A percentile compares a stretch with the other conserved stretches of the same genome.
Conservation (phyloP, 2,797 vertebrate species). For the Phaenicophaeus curvirostris region DNA sequence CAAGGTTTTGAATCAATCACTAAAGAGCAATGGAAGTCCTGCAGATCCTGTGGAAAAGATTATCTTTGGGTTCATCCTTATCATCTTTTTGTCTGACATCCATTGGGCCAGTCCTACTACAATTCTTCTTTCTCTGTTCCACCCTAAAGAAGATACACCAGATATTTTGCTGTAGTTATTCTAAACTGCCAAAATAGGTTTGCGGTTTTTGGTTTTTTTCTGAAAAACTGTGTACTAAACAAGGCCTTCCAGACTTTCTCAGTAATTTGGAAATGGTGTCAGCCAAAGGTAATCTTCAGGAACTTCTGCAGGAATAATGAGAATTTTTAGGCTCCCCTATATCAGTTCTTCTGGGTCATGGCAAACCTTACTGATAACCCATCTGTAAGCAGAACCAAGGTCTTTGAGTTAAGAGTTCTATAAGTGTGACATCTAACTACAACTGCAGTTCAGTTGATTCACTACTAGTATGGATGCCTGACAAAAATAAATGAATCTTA, state of each 20-base stretch:
- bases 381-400: not conserved
- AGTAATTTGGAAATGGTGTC: not conserved
- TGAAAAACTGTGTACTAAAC: not conserved
- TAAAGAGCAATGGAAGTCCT: not conserved
- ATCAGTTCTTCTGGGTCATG: not conserved
- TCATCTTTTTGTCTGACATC: not conserved
- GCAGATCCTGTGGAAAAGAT: not conserved
- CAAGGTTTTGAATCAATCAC: not conserved
- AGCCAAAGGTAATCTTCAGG: not conserved
- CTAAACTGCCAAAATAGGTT: not conserved
- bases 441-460: constrained; percentile 42
- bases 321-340: not conserved
- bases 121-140: not conserved
- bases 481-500: constrained; percentile 63
- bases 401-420: not conserved
- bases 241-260: not conserved
- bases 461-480: constrained; percentile 56
- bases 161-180: not conserved
- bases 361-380: not conserved
- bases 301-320: not conserved
- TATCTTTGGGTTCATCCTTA: not conserved
- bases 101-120: not conserved
- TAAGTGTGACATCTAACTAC: not conserved
- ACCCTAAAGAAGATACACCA: not conserved
- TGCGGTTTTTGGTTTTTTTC: not conserved